Evolutionary conservation across 2,797 vertebrate species (phyloP), one percentile per base, ranked within the genome.

Genomic region (Molossus molossus): DNA sequence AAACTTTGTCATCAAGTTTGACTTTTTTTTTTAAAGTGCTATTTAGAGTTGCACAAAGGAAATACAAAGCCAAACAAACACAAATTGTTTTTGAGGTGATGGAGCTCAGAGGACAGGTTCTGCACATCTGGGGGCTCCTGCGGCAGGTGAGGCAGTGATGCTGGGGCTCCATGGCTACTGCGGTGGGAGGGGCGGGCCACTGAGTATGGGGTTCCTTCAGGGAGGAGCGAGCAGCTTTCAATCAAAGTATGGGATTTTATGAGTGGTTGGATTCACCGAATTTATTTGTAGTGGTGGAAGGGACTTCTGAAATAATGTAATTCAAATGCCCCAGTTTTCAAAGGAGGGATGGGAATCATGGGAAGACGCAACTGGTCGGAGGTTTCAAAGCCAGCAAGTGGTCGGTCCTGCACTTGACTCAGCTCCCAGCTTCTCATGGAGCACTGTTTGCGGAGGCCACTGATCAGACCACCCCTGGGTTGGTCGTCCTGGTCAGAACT

Each of bases 1-100:
- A 95, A 97, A 97, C 90, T 97, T 97, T 93, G 87, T 97, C 40
- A 62, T 48, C 4, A 2, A 96, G 65, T 96, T 97, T 89, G 86
- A 48, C 90, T 94, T 93, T 92, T 60, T 33, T 93, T 90, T 86
- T 64, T n/a, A n/a, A 83, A 95, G 70, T 87, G 86, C 88, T 96
- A 13, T 87, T 95, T 92, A 37, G 88, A 94, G 83, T 37, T 15
- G 15, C 57, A 70, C 83, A 79, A 90, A 96, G 86, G 89, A 93
- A 95, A 90, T 48, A 11, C 9, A 33, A 60, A 94, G 60, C 37
- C 90, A 87, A 83, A 84, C 92, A 91, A 87, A 94, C 33, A 80
- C 29, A 10, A 8, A 62, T 69, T 25, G 18, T 17, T 50, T 83
- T 25, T 1, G 12, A 93, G 90, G 58, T 0, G 2, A 29, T 15